Conservation (phyloP, 2,888 invertebrate genomes). For the Omphaloscelis lunosa region DNA sequence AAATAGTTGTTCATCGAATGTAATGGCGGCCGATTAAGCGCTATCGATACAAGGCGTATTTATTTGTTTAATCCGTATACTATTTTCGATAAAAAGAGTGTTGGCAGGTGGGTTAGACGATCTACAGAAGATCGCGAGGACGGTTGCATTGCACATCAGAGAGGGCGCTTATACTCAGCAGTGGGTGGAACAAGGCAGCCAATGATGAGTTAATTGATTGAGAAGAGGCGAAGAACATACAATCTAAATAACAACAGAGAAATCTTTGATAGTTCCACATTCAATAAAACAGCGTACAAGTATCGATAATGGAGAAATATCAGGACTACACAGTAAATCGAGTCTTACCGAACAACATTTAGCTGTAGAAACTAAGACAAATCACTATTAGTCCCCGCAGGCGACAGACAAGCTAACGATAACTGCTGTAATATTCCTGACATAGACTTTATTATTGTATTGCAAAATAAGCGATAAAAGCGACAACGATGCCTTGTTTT, state of each 20-base stretch:
- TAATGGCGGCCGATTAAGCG: conserved; percentile 33
- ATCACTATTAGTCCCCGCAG: conserved; percentile 35
- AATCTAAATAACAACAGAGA: background rate
- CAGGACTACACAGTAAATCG: conserved; percentile 27
- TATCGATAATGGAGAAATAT: conserved; percentile 25
- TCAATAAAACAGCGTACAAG: conserved; percentile 8
- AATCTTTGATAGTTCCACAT: background rate
- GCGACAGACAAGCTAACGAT: conserved; percentile 55
- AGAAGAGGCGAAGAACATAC: background rate
- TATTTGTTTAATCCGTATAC: conserved; percentile 11
- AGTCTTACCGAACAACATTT: conserved; percentile 44
- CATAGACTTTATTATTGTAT: conserved; percentile 33
- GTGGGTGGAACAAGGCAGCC: no score
- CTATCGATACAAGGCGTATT: conserved; percentile 1
- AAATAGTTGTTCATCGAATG: conserved; percentile 48
- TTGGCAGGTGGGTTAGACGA: background rate
- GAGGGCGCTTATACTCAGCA: background rate
- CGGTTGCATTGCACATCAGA: background rate
- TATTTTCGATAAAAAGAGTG: background rate
- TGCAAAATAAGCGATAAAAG: conserved; percentile 36
- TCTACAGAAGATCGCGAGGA: background rate
- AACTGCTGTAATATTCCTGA: conserved; percentile 49
- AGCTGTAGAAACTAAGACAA: conserved; percentile 47
- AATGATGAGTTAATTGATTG: background rate
- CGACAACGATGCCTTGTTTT: conserved; percentile 47